Conservation (phyloP, 2,113 vertebrate genomes). For the Bufo bufo region DNA sequence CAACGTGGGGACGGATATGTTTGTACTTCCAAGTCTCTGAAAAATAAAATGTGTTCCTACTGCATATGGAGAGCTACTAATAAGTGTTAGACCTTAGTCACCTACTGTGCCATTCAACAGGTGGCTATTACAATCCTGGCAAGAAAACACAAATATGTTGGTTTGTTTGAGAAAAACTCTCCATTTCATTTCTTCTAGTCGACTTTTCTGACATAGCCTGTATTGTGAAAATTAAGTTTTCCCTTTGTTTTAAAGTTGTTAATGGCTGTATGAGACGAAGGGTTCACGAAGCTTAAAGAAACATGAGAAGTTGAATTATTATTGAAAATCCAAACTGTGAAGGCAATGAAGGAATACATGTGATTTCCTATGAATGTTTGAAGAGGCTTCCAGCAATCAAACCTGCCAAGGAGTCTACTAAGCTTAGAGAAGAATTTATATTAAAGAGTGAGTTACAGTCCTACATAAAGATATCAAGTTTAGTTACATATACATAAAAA, state of each 20-base stretch:
- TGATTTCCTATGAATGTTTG: slow-evolving; percentile 27
- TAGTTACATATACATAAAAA: neutral
- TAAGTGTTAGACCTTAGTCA: slow-evolving; percentile 48
- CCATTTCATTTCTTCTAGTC: neutral
- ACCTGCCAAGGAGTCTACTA: neutral
- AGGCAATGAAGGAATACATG: slow-evolving; percentile 27
- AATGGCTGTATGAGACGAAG: neutral
- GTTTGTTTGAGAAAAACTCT: neutral
- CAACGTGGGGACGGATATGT: neutral
- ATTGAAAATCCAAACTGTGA: neutral
- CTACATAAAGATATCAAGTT: slow-evolving; percentile 10
- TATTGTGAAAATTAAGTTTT: slow-evolving; percentile 1
- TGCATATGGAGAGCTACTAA: slow-evolving; percentile 8
- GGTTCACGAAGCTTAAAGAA: neutral
- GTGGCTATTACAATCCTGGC: slow-evolving; percentile 4
- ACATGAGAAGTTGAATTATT: neutral
- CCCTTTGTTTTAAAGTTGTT: neutral
- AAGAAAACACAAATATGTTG: slow-evolving; percentile 3
- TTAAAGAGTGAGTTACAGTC: neutral
- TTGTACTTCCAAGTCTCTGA: neutral
- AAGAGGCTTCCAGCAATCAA: neutral
- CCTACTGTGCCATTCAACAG: neutral
- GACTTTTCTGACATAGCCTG: neutral
- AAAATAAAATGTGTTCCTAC: slow-evolving; percentile 18
- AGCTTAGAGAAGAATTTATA: slow-evolving; percentile 5